Evolutionary conservation across 1,140 invertebrate species (phyloP), one percentile per base, ranked within the genome.

Genomic region (Adoxophyes honmai): DNA sequence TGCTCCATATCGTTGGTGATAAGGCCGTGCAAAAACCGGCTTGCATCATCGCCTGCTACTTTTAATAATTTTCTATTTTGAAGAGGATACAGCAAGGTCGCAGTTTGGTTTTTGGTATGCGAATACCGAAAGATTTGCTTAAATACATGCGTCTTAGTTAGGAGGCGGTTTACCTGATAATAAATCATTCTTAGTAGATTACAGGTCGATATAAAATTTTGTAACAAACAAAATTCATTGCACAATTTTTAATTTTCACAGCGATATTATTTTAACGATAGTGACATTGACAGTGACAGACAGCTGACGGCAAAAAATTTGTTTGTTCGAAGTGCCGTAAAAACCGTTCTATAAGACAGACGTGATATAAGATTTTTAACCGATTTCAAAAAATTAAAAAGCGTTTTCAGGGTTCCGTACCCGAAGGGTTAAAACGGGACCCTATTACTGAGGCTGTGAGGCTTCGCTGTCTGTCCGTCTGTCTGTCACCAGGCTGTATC

Each of bases 1-100:
- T 95, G 94, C 16, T 90, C 82, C 72, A 98, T 95, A 86, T 98
- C 96, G 84, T 98, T 98, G 0, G 96, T 98, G 18, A 97, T 94
- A 3, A 98, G 89, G 8, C 96, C 96, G 89, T 98, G 96, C 4
- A 98, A 83, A 73, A 95, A 96, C 9, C 88, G 75, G 6, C 90
- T 82, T 7, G 91, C 89, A 67, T 96, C 95, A 7, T 87, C 57
- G 0, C 96, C 85, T 21, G 64, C 63, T 28, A 88, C 52, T 66
- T 75, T 80, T 15, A 88, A 54, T 52, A 88, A 59, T 52, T 62
- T 73, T 63, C 70, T 71, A 64, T 57, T 79, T 63, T 73, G 56
- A 57, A 86, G 62, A 7, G 80, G 81, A 60, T 79, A 80, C 56
- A 86, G 53, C 54, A n/a, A 57, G 44, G 60, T 73, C 57, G 51